These are phyloP conservation scores for Natrix natrix DNA, from an alignment of 2,797 vertebrate genomes.

Conservation along the genomic window DNA sequence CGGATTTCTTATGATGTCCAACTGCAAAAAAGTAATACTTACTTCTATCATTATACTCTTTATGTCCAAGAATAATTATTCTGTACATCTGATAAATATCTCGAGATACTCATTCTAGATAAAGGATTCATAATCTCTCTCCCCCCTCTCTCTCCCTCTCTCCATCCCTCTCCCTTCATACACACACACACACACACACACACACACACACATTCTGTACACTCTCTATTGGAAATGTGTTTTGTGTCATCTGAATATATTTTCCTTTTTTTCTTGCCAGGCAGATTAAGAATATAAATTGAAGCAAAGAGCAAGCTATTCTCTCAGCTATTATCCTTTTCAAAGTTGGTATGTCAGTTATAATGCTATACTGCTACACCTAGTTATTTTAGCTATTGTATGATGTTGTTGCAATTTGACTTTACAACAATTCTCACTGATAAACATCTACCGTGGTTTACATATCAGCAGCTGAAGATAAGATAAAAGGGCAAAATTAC, in stretches of 20 bases:
- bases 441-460: not conserved
- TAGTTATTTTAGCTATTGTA: not conserved
- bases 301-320: conserved; percentile 28
- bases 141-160: not conserved
- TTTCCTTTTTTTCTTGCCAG: conserved; percentile 29
- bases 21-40: not conserved
- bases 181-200: not conserved
- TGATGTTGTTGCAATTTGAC: not conserved
- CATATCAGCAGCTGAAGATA: not conserved
- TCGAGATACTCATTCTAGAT: not conserved
- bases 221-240: not conserved
- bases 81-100: not conserved
- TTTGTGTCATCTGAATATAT: conserved; percentile 33
- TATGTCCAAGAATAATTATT: not conserved
- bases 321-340: conserved; percentile 25
- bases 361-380: conserved; percentile 4
- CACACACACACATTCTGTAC: not conserved
- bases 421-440: not conserved
- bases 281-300: conserved; percentile 37
- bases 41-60: not conserved
- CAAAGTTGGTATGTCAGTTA: conserved; percentile 9
- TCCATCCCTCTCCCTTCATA: not conserved
- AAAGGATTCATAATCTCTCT: not conserved
- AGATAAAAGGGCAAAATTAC: not conserved
- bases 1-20: not conserved